These are phyloP conservation scores for Caenorhabditis plicata DNA, from an alignment of 2,888 invertebrate genomes.

Conservation along the genomic window DNA sequence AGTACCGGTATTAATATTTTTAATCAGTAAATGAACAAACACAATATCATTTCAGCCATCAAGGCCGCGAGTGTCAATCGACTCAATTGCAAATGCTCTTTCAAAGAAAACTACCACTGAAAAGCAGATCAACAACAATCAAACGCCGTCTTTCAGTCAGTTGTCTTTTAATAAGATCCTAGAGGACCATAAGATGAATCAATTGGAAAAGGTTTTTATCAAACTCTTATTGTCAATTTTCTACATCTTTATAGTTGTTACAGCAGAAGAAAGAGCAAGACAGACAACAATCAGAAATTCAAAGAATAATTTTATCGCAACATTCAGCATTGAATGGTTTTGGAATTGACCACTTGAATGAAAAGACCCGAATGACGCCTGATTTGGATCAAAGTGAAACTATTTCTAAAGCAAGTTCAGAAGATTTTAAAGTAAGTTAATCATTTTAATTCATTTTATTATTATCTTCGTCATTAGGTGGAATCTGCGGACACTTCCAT, in stretches of 20 bases:
- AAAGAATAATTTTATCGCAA: constrained; percentile 34
- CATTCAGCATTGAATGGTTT: neutral
- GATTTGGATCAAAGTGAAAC: constrained; percentile 34
- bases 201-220: no score
- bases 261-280: constrained; percentile 31
- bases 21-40: no score
- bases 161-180: constrained; percentile 13
- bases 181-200: constrained; percentile 18
- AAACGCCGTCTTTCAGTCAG: neutral
- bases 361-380: constrained; percentile 27
- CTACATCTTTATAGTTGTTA: no score
- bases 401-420: constrained; percentile 27
- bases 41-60: constrained; percentile 1
- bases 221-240: no score
- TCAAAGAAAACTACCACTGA: constrained; percentile 23
- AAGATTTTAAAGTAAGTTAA: no score
- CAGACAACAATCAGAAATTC: constrained; percentile 33
- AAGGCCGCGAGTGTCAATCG: constrained; percentile 20
- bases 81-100: constrained; percentile 20
- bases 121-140: no score
- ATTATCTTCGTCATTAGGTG: no score
- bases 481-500: no score
- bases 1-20: no score
- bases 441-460: no score
- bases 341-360: no score